phyloP scores from a whole-genome alignment of 2,888 invertebrate species.

The Dasysyrphus tricinctus region DNA sequence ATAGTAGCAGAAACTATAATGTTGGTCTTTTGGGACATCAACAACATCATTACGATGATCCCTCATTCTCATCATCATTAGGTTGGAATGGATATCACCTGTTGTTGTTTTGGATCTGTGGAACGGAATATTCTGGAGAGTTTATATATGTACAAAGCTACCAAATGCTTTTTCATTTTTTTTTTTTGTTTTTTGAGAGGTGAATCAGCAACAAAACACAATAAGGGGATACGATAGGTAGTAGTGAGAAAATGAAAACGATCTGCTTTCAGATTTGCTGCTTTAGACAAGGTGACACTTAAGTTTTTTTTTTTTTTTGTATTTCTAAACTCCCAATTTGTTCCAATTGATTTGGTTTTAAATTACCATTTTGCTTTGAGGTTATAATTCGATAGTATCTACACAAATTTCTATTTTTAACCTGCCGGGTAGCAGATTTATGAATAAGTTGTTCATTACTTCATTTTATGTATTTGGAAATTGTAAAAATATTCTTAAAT shows the following conservation, averaged over 20 bases:
- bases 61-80: slow-evolving; percentile 47
- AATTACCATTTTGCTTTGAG: neutral
- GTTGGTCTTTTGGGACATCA: slow-evolving; percentile 57
- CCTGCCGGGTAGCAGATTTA: too few species aligned
- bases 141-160: neutral
- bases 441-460: too few species aligned
- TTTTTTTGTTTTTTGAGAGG: neutral
- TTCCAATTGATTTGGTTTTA: slow-evolving; percentile 5
- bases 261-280: neutral
- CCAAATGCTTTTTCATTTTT: neutral
- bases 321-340: neutral
- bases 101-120: slow-evolving; percentile 30
- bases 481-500: too few species aligned
- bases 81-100: slow-evolving; percentile 43
- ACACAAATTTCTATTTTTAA: too few species aligned
- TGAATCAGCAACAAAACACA: neutral
- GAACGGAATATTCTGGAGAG: slow-evolving; percentile 1
- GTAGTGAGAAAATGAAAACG: slow-evolving; percentile 30
- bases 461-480: too few species aligned
- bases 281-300: slow-evolving; percentile 12
- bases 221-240: neutral
- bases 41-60: slow-evolving; percentile 62
- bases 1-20: slow-evolving; percentile 53
- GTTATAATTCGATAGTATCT: neutral
- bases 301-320: neutral